Evolutionary conservation across 2,888 invertebrate genomes (phyloP).

Genomic region (Acronicta leporina): DNA sequence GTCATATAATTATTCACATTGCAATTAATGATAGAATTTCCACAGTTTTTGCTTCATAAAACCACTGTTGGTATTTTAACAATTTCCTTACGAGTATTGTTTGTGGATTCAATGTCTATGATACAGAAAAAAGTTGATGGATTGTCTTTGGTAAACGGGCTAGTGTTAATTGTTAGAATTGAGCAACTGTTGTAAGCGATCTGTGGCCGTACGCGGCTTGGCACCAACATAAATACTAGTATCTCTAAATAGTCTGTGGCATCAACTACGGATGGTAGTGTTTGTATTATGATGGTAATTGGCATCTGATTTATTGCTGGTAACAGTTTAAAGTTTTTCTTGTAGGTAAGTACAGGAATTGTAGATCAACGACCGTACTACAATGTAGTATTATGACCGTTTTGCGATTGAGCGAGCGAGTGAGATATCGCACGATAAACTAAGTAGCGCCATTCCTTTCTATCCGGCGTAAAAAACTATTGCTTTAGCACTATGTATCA

Average conservation of each 20-base stretch:
- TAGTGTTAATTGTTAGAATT: constrained; percentile 31
- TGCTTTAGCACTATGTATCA: no score
- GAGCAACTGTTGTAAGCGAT: constrained; percentile 10
- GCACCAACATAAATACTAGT: no score
- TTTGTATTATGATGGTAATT: not conserved
- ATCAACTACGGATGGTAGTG: not conserved
- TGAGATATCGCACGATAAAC: no score
- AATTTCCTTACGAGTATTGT: constrained; percentile 71
- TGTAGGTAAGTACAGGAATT: constrained; percentile 1
- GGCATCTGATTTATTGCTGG: constrained; percentile 33
- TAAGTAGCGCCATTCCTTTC: no score
- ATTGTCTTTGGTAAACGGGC: constrained; percentile 23
- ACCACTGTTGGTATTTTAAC: constrained; percentile 70
- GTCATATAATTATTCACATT: constrained; percentile 69
- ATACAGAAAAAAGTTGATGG: constrained; percentile 50
- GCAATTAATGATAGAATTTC: constrained; percentile 67
- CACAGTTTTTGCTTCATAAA: constrained; percentile 62
- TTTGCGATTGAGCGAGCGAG: no score
- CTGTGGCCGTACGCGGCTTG: not conserved
- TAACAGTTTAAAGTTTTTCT: constrained; percentile 12
- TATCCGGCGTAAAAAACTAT: no score
- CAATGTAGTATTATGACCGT: no score
- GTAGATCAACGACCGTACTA: constrained; percentile 1
- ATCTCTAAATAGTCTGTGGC: no score
- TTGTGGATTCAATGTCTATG: constrained; percentile 65